Conservation (phyloP, 2,797 vertebrate species). For the Eulemur rubriventer region DNA sequence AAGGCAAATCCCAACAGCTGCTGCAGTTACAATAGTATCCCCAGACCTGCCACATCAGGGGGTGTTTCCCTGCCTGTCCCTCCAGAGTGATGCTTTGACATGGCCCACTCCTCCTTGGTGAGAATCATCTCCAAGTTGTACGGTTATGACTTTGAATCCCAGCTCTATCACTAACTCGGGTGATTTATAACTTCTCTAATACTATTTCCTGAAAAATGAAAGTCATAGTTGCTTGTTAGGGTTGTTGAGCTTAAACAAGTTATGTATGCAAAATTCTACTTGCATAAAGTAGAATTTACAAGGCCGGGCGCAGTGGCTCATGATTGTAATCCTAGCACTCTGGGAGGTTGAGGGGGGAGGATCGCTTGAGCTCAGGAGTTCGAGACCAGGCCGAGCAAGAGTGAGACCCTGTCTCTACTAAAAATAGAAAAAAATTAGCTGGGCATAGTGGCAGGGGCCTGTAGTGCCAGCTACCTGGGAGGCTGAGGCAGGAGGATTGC, state of each 20-base stretch:
- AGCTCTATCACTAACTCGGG: neutral
- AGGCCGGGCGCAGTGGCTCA: too few relatives aligned
- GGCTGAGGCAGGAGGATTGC: too few relatives aligned
- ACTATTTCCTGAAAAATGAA: neutral
- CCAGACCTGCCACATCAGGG: fast-evolving
- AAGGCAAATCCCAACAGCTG: neutral
- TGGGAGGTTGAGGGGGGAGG: too few relatives aligned
- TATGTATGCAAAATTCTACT: neutral
- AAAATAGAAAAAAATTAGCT: too few relatives aligned
- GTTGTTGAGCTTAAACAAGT: neutral
- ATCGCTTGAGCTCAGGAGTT: too few relatives aligned
- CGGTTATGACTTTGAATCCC: neutral
- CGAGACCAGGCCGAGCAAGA: too few relatives aligned
- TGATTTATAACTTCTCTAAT: neutral
- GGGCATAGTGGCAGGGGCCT: too few relatives aligned
- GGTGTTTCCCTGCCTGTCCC: neutral
- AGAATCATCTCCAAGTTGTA: neutral
- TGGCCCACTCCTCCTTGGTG: neutral
- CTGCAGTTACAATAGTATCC: neutral
- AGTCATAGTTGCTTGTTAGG: neutral
- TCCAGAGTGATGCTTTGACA: neutral
- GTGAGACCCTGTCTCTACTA: too few relatives aligned
- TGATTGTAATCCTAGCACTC: too few relatives aligned
- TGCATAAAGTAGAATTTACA: neutral
- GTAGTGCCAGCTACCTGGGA: too few relatives aligned